These are phyloP conservation scores for Parthenolecanium corni DNA, from an alignment of 2,888 invertebrate genomes.

Conservation along the genomic window DNA sequence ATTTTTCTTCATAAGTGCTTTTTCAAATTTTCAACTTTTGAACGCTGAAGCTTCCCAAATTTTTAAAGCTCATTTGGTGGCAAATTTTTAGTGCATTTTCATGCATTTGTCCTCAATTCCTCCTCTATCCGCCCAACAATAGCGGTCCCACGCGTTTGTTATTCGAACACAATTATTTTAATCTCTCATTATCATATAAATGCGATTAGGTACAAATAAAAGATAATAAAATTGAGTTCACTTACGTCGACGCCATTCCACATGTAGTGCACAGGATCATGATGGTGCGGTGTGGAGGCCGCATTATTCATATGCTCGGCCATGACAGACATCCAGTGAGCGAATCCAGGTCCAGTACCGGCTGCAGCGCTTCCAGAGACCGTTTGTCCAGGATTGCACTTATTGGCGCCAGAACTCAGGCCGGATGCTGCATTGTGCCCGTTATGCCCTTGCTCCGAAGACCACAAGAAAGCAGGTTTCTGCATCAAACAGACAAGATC, in stretches of 20 bases:
- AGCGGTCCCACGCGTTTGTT: no score
- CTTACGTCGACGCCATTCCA: conserved; percentile 42
- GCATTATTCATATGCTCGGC: conserved; percentile 76
- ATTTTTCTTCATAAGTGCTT: no score
- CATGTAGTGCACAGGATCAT: conserved; percentile 61
- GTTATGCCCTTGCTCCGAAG: conserved; percentile 43
- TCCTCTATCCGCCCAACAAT: no score
- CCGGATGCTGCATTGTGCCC: conserved; percentile 36
- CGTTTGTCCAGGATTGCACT: conserved; percentile 38
- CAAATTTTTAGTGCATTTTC: no score
- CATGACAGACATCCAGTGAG: conserved; percentile 96
- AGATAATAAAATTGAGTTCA: conserved; percentile 37
- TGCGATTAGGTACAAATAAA: background rate
- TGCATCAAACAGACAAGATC: conserved; percentile 39
- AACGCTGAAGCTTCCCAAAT: no score
- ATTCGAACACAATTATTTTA: background rate
- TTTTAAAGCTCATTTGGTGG: no score
- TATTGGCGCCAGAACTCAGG: conserved; percentile 15
- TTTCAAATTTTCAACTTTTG: no score
- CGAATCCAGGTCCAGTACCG: conserved; percentile 44
- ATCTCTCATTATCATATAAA: background rate
- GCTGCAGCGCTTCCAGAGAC: conserved; percentile 40
- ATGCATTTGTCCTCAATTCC: no score
- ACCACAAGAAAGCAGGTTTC: conserved; percentile 47
- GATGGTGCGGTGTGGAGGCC: conserved; percentile 41